phyloP scores from a whole-genome alignment of 2,797 vertebrate genomes.

The Xenentodon cancila region DNA sequence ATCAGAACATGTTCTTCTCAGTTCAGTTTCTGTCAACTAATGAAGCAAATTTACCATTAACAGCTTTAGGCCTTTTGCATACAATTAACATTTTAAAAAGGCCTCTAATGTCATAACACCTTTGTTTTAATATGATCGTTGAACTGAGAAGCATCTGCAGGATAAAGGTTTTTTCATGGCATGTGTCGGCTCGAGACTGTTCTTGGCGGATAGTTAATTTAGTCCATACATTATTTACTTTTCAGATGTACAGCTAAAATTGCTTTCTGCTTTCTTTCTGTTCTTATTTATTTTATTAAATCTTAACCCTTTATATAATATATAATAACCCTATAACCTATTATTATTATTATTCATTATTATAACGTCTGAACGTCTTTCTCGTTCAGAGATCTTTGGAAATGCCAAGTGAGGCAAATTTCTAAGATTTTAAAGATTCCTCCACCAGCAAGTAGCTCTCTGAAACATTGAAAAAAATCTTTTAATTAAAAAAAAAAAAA shows the following conservation, averaged over 20 bases:
- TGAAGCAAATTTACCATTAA: conserved; percentile 31
- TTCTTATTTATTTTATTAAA: too few species aligned
- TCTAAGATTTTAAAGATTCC: too few species aligned
- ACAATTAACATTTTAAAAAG: conserved; percentile 65
- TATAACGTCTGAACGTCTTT: too few species aligned
- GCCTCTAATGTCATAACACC: conserved; percentile 58
- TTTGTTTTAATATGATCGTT: conserved; percentile 58
- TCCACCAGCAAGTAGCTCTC: too few species aligned
- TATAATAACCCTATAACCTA: too few species aligned
- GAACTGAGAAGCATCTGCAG: conserved; percentile 55
- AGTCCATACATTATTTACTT: conserved; percentile 38
- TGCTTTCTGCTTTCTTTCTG: too few species aligned
- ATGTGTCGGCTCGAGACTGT: conserved; percentile 41
- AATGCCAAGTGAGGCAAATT: too few species aligned
- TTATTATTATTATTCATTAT: too few species aligned
- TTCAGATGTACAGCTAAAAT: conserved; percentile 25
- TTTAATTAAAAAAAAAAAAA: too few species aligned
- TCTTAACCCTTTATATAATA: too few species aligned
- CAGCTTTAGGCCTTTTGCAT: conserved; percentile 53
- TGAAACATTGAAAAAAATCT: too few species aligned
- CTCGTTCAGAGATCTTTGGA: too few species aligned
- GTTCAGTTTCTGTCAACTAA: conserved; percentile 23
- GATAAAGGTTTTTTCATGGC: conserved; percentile 47
- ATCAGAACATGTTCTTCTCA: conserved; percentile 19
- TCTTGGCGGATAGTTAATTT: conserved; percentile 36